These are phyloP conservation scores for Semotilus atromaculatus DNA, from an alignment of 2,797 vertebrate genomes.

Conservation along the genomic window DNA sequence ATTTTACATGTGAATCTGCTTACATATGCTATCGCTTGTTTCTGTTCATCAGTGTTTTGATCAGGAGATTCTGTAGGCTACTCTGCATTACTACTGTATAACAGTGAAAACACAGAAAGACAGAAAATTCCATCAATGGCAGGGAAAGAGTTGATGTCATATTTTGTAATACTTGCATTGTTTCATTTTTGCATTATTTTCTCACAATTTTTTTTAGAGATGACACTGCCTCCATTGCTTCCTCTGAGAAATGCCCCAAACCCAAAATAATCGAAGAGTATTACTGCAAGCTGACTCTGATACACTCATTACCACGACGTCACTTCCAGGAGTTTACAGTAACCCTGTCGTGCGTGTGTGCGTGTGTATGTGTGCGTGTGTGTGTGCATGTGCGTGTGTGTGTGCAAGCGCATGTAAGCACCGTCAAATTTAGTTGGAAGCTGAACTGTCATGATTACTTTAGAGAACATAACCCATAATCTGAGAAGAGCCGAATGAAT, in stretches of 20 bases:
- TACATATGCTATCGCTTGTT: too few relatives aligned
- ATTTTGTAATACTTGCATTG: background rate
- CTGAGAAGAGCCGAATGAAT: conserved; percentile 9
- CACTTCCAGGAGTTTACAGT: conserved; percentile 1
- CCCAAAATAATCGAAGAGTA: background rate
- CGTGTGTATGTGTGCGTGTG: background rate
- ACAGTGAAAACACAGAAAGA: too few relatives aligned
- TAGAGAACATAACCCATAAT: conserved; percentile 6
- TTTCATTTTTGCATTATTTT: background rate
- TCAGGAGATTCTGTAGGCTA: background rate
- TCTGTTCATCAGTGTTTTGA: background rate
- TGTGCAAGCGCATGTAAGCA: background rate
- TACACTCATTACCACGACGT: background rate
- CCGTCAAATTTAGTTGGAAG: background rate
- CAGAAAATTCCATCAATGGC: too few relatives aligned
- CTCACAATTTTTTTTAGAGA: too few relatives aligned
- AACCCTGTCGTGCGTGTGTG: background rate
- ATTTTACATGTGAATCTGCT: too few relatives aligned
- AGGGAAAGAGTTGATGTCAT: background rate
- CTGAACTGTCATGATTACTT: conserved; percentile 7
- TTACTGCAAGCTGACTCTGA: background rate
- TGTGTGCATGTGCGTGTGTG: background rate
- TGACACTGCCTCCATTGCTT: background rate
- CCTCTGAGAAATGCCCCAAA: background rate
- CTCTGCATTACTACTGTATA: background rate